Evolutionary conservation across 2,113 vertebrate species (phyloP).

Genomic region (pig (Sus scrofa)): DNA sequence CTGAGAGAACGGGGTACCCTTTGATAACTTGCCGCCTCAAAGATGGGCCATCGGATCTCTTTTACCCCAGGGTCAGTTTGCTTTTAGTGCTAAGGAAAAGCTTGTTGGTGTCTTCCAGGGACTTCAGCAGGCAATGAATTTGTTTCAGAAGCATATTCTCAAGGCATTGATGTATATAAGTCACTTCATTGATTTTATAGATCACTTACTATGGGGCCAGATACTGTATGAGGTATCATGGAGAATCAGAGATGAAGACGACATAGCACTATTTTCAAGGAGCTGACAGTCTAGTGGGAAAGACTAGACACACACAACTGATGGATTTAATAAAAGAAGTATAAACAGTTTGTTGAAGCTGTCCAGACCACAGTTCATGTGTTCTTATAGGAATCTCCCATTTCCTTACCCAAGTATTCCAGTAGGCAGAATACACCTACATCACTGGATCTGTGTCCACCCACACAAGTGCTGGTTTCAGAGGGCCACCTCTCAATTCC

Average conservation of each 20-base stretch:
- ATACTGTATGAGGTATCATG: no score
- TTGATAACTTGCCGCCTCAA: background rate
- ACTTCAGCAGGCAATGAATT: background rate
- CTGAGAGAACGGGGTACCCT: background rate
- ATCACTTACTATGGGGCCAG: background rate
- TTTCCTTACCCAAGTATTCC: constrained; percentile 81
- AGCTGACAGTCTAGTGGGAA: background rate
- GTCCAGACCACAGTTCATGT: background rate
- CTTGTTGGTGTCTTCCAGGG: background rate
- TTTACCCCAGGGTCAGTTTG: background rate
- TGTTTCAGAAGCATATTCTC: background rate
- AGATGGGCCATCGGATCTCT: background rate
- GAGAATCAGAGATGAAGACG: background rate
- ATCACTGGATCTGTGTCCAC: constrained; percentile 90
- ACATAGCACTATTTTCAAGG: background rate
- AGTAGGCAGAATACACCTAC: constrained; percentile 87
- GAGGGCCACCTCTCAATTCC: constrained; percentile 90
- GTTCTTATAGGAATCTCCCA: background rate
- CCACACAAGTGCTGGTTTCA: constrained; percentile 92
- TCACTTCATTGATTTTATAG: background rate
- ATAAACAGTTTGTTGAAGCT: background rate
- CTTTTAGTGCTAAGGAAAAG: background rate
- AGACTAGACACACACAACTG: background rate
- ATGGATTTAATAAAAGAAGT: background rate
- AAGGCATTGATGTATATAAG: background rate